Evolutionary conservation across 1,140 invertebrate species (phyloP).

Genomic region (Geopemphigus sp.): DNA sequence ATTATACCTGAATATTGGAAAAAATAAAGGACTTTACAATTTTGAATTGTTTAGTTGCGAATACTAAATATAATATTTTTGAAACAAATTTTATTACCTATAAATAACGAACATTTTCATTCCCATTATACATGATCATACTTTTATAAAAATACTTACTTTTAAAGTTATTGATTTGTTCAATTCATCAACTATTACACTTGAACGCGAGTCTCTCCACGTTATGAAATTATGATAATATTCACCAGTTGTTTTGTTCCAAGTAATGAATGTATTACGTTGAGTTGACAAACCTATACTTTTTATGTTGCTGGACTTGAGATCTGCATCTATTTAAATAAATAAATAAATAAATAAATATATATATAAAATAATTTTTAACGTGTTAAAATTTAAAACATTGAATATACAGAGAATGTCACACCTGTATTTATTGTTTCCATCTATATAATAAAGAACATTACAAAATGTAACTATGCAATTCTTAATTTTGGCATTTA

Average conservation of each 20-base stretch:
- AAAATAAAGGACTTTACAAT: constrained; percentile 76
- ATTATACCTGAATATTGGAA: constrained; percentile 73
- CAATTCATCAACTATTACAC: constrained; percentile 76
- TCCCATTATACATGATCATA: background rate
- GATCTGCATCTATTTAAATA: constrained; percentile 9
- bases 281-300: constrained; percentile 86
- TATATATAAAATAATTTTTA: background rate
- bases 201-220: constrained; percentile 90
- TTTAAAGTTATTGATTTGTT: constrained; percentile 79
- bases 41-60: constrained; percentile 74
- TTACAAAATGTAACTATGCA: too few relatives aligned
- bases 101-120: constrained; percentile 51
- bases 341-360: background rate
- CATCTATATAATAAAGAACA: too few relatives aligned
- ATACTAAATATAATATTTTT: constrained; percentile 70
- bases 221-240: constrained; percentile 92
- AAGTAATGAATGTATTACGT: constrained; percentile 83
- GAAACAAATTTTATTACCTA: constrained; percentile 63
- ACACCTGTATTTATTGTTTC: too few relatives aligned
- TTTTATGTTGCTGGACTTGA: constrained; percentile 20
- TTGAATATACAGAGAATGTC: background rate
- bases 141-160: constrained; percentile 56
- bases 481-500: too few relatives aligned
- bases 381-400: background rate
- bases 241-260: constrained; percentile 77